Percentiles rank a stretch among this genome's conserved stretches.
Evolutionary conservation across 1,140 invertebrate species (phyloP).

Genomic region (Drosophila persimilis): DNA sequence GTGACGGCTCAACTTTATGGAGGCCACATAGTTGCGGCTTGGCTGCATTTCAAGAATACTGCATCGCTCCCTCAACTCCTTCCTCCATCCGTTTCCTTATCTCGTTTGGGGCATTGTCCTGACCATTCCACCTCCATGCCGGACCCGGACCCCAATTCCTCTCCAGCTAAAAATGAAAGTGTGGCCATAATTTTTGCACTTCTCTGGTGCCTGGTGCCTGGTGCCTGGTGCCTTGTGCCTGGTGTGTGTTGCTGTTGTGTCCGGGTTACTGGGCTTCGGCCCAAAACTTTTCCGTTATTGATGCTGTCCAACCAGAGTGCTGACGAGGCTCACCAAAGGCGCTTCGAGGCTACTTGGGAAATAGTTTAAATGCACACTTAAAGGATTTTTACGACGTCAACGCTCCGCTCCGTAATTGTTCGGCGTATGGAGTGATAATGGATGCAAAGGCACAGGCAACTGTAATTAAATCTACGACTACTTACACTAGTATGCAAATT

Average conservation of each 20-base stretch:
- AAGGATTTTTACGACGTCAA: slow-evolving; percentile 23
- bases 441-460: slow-evolving; percentile 10
- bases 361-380: slow-evolving; percentile 55
- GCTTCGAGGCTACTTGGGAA: slow-evolving; percentile 30
- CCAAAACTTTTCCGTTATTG: slow-evolving; percentile 47
- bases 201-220: neutral
- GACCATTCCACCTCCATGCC: neutral
- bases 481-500: slow-evolving; percentile 17
- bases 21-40: slow-evolving; percentile 57
- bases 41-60: slow-evolving; percentile 73
- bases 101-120: slow-evolving; percentile 34
- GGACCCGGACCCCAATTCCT: too few relatives aligned
- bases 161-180: slow-evolving; percentile 63
- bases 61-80: slow-evolving; percentile 31
- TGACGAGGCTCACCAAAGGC: slow-evolving; percentile 38
- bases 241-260: slow-evolving; percentile 37
- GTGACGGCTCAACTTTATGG: slow-evolving; percentile 75
- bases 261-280: slow-evolving; percentile 19
- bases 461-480: slow-evolving; percentile 2
- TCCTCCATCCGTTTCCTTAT: slow-evolving; percentile 41
- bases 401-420: slow-evolving; percentile 30
- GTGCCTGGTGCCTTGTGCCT: neutral
- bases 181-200: slow-evolving; percentile 68
- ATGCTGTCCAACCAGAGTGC: slow-evolving; percentile 37
- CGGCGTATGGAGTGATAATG: slow-evolving; percentile 47